phyloP scores from a whole-genome alignment of 1,140 invertebrate genomes.

The Phymastichus coffea region DNA sequence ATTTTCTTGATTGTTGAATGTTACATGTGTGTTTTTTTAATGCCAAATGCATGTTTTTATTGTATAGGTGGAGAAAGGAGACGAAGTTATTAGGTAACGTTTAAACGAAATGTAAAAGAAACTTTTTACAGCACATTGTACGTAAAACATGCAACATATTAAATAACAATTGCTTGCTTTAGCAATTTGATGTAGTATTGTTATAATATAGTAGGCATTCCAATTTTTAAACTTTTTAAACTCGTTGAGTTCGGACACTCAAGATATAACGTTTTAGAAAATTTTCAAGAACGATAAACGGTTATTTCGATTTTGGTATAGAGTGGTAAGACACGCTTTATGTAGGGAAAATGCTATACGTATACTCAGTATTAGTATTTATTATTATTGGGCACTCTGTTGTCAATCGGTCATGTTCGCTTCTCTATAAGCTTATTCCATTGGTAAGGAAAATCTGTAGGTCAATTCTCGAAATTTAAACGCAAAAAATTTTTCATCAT shows the following conservation, averaged over 20 bases:
- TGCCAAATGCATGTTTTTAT: neutral
- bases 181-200: neutral
- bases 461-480: no score
- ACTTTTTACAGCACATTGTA: neutral
- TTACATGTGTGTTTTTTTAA: no score
- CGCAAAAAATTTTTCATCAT: no score
- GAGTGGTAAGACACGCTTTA: neutral
- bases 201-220: neutral
- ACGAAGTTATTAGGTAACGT: neutral
- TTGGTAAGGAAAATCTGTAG: no score
- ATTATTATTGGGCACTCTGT: neutral
- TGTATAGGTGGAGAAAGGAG: neutral
- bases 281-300: neutral
- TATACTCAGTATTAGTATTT: constrained; percentile 7
- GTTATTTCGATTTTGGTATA: neutral
- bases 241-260: neutral
- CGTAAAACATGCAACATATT: neutral
- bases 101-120: neutral
- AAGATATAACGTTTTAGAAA: constrained; percentile 1
- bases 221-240: constrained; percentile 5
- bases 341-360: neutral
- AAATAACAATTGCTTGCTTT: constrained; percentile 15
- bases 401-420: neutral
- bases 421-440: no score
- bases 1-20: no score